Evolutionary conservation across 2,797 vertebrate species (phyloP).

Genomic region (Oryzias sinensis): DNA sequence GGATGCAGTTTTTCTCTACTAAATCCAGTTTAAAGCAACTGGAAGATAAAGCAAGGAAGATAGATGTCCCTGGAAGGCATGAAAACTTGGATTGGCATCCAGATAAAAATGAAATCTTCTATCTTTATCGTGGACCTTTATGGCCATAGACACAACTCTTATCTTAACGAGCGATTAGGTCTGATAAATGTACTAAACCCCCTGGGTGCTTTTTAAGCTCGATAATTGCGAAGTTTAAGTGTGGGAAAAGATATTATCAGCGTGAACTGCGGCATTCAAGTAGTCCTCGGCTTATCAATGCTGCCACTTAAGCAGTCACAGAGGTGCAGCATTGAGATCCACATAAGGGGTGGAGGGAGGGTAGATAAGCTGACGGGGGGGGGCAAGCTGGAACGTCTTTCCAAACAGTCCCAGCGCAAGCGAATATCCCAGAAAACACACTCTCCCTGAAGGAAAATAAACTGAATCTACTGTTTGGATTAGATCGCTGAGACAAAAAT

Average conservation of each 20-base stretch:
- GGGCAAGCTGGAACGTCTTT: conserved; percentile 59
- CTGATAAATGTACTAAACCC: conserved; percentile 32
- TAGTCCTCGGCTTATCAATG: conserved; percentile 42
- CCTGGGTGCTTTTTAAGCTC: conserved; percentile 17
- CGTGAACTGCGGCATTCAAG: conserved; percentile 32
- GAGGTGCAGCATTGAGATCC: conserved; percentile 37
- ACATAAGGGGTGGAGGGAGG: conserved; percentile 7
- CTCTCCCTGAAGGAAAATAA: conserved; percentile 75
- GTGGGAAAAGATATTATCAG: conserved; percentile 32
- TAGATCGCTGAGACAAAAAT: conserved; percentile 66
- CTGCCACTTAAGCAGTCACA: conserved; percentile 39
- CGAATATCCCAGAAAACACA: conserved; percentile 76
- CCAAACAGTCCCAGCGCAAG: conserved; percentile 70
- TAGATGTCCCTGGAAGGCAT: conserved; percentile 34
- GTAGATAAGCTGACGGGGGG: conserved; percentile 11
- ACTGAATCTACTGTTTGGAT: conserved; percentile 76
- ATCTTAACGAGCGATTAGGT: conserved; percentile 63
- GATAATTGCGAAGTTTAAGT: conserved; percentile 33
- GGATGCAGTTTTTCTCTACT: conserved; percentile 2
- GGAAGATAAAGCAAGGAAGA: not conserved
- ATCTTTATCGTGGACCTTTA: conserved; percentile 53
- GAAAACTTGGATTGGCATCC: conserved; percentile 30
- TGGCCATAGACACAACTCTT: conserved; percentile 44
- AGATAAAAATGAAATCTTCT: conserved; percentile 32
- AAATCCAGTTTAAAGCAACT: conserved; percentile 24